Percentiles rank a stretch among this genome's conserved stretches.
These are phyloP conservation scores for Pyrocoelia pectoralis DNA, from an alignment of 2,888 invertebrate genomes.

Conservation along the genomic window DNA sequence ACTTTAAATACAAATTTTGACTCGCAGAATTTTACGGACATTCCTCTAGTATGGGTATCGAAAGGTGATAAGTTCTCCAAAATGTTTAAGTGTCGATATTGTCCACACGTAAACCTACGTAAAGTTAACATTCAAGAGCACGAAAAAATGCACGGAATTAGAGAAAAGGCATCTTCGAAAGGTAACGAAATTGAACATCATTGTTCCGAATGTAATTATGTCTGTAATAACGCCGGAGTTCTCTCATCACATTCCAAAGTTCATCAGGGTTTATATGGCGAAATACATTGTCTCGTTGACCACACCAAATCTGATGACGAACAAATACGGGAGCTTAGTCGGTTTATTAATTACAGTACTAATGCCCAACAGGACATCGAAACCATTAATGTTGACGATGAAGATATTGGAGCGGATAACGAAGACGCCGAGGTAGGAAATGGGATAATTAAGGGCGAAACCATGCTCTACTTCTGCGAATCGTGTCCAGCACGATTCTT, in stretches of 20 bases:
- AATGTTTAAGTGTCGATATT: conserved; percentile 85
- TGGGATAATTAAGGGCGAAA: conserved; percentile 49
- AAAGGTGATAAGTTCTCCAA: conserved; percentile 76
- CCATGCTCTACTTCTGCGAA: conserved; percentile 74
- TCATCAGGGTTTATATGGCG: conserved; percentile 75
- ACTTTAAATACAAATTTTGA: conserved; percentile 50
- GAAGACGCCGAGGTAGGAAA: conserved; percentile 41
- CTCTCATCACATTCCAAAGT: conserved; percentile 78
- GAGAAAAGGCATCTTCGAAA: conserved; percentile 52
- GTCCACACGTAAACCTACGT: conserved; percentile 84
- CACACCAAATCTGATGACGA: conserved; percentile 71
- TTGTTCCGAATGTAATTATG: conserved; percentile 83
- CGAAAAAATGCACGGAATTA: conserved; percentile 77
- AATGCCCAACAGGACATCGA: conserved; percentile 31
- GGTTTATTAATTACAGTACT: conserved; percentile 39
- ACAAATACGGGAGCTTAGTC: conserved; percentile 65
- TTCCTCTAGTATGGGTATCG: conserved; percentile 80
- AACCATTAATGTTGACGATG: conserved; percentile 45
- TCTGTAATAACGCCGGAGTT: conserved; percentile 75
- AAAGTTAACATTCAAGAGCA: conserved; percentile 84
- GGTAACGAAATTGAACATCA: conserved; percentile 66
- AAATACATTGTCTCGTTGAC: conserved; percentile 76
- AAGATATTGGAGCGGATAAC: conserved; percentile 50
- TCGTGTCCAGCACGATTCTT: conserved; percentile 87
- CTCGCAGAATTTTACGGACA: conserved; percentile 65